Percentiles rank a stretch among this genome's conserved stretches.
These are phyloP conservation scores for Peromyscus maniculatus DNA, from an alignment of 2,113 vertebrate species.

Conservation along the genomic window DNA sequence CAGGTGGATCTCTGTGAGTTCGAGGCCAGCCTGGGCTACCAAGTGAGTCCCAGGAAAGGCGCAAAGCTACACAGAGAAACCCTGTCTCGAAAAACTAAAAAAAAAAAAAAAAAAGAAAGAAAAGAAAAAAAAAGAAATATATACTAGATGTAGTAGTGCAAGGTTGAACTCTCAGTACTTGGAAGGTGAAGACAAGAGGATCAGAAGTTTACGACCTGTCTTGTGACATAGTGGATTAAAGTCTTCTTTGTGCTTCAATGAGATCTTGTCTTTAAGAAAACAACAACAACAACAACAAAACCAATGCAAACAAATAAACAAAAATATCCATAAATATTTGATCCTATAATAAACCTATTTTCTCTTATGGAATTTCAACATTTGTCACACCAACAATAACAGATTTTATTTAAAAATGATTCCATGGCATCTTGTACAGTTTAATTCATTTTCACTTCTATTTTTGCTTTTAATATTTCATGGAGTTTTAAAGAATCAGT, in stretches of 20 bases:
- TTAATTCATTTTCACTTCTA: neutral
- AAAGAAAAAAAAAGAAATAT: neutral
- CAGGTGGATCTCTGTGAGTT: no score
- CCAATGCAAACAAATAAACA: neutral
- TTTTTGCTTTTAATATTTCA: neutral
- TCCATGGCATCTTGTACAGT: neutral
- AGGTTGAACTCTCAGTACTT: neutral
- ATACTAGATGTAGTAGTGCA: neutral
- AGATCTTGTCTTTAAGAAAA: neutral
- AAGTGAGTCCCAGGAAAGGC: no score
- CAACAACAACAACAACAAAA: neutral
- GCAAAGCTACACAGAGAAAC: no score
- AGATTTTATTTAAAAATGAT: slow-evolving; percentile 5
- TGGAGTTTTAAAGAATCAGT: neutral
- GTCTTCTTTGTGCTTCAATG: neutral
- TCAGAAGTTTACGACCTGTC: neutral
- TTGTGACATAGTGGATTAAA: neutral
- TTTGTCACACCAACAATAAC: neutral
- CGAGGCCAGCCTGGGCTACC: no score
- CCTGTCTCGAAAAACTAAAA: no score
- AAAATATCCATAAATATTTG: neutral
- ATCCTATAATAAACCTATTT: neutral
- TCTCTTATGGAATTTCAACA: neutral
- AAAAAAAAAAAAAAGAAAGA: no score
- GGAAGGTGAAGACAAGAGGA: neutral